These are phyloP conservation scores for Heloderma charlesbogerti DNA, from an alignment of 2,113 vertebrate species.

Conservation along the genomic window DNA sequence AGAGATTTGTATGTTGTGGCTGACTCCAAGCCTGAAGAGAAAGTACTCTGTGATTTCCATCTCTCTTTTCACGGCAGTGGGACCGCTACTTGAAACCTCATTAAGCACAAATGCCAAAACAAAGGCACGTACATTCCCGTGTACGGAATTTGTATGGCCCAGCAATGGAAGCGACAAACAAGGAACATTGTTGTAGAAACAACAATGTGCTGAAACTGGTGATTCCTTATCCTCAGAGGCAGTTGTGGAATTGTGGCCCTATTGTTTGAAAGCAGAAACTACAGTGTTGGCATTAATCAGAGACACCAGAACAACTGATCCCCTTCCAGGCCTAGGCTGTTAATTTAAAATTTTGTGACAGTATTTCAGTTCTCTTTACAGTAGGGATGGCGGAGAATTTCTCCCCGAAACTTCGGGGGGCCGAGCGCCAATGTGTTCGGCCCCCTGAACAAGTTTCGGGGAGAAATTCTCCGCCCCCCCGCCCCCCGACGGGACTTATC, in stretches of 20 bases:
- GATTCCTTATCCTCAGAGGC: slow-evolving; percentile 23
- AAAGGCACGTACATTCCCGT: slow-evolving; percentile 13
- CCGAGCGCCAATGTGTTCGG: no score
- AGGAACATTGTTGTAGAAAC: slow-evolving; percentile 36
- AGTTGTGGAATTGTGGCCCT: slow-evolving; percentile 34
- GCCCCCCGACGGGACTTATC: no score
- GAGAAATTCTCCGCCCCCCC: no score
- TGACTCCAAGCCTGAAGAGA: slow-evolving; percentile 52
- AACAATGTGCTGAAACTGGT: slow-evolving; percentile 22
- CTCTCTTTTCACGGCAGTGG: slow-evolving; percentile 31
- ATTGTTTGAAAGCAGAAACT: slow-evolving; percentile 38
- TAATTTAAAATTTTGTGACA: slow-evolving; percentile 69
- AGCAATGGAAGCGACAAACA: slow-evolving; percentile 9
- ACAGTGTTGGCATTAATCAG: slow-evolving; percentile 69
- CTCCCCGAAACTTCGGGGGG: no score
- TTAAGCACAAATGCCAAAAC: slow-evolving; percentile 52
- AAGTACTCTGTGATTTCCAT: slow-evolving; percentile 29
- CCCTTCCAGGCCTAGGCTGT: slow-evolving; percentile 67
- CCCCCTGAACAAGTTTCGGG: no score
- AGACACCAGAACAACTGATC: slow-evolving; percentile 56
- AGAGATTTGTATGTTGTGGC: slow-evolving; percentile 18
- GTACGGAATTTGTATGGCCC: slow-evolving; percentile 28
- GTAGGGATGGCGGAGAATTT: no score
- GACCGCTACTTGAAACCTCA: slow-evolving; percentile 65
- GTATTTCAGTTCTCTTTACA: slow-evolving; percentile 61